A percentile compares a stretch with the other conserved stretches of the same genome.
phyloP scores from a whole-genome alignment of 1,140 invertebrate species.

The Agrypnia vestita region DNA sequence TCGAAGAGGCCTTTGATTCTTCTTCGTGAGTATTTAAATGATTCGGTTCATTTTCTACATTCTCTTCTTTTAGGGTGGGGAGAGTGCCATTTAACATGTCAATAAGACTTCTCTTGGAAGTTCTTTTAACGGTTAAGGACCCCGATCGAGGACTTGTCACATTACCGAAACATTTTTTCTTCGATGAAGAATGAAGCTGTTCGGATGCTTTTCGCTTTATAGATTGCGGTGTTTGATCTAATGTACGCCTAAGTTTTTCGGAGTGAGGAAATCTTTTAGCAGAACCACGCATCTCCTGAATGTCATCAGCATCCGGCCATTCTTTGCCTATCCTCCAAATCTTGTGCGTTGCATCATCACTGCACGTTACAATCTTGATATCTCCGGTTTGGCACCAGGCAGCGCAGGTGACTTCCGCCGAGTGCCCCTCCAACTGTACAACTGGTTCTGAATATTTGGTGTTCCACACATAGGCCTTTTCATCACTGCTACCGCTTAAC shows the following conservation, averaged over 20 bases:
- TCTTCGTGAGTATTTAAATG: slow-evolving; percentile 21
- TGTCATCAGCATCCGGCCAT: slow-evolving; percentile 69
- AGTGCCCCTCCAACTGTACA: slow-evolving; percentile 81
- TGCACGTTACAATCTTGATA: slow-evolving; percentile 82
- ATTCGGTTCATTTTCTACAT: slow-evolving; percentile 48
- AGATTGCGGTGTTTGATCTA: slow-evolving; percentile 72
- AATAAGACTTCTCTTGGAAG: slow-evolving; percentile 56
- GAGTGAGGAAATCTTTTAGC: slow-evolving; percentile 70
- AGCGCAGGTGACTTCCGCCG: slow-evolving; percentile 88
- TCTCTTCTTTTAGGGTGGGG: slow-evolving; percentile 40
- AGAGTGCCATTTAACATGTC: slow-evolving; percentile 53
- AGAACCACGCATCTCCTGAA: slow-evolving; percentile 70
- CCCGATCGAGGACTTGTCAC: slow-evolving; percentile 25
- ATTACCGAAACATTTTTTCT: slow-evolving; percentile 33
- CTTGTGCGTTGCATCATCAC: slow-evolving; percentile 84
- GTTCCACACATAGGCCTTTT: slow-evolving; percentile 89
- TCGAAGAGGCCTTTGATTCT: neutral
- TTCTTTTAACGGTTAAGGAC: slow-evolving; percentile 41
- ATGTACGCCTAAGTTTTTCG: slow-evolving; percentile 64
- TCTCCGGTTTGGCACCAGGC: slow-evolving; percentile 79
- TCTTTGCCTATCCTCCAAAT: slow-evolving; percentile 82
- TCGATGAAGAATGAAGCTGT: slow-evolving; percentile 18
- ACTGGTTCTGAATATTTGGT: slow-evolving; percentile 77
- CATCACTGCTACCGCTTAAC: slow-evolving; percentile 88
- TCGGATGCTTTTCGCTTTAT: slow-evolving; percentile 65